Percentiles rank a stretch among this genome's conserved stretches.
Evolutionary conservation across 2,888 invertebrate genomes (phyloP).

Genomic region (Sclerodermus sp.): DNA sequence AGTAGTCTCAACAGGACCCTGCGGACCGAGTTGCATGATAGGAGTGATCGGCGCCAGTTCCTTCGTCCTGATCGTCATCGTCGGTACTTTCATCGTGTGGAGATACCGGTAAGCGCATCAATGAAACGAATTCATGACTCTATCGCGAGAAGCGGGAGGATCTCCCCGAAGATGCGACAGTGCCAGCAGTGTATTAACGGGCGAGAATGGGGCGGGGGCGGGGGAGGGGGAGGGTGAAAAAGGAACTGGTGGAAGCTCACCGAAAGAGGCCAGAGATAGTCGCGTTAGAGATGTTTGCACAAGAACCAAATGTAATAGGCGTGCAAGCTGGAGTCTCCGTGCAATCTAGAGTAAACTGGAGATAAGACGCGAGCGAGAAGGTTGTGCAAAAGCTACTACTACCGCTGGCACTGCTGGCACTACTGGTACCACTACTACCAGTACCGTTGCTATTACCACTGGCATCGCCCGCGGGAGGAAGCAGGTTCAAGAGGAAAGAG

Average conservation of each 20-base stretch:
- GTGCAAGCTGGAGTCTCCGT: slow-evolving; percentile 18
- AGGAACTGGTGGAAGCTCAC: too few relatives aligned
- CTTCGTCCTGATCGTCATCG: slow-evolving; percentile 48
- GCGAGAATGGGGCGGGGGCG: too few relatives aligned
- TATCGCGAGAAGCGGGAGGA: too few relatives aligned
- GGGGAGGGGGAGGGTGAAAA: too few relatives aligned
- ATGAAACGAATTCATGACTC: too few relatives aligned
- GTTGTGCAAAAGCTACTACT: slow-evolving; percentile 5
- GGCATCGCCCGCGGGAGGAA: too few relatives aligned
- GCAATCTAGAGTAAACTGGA: slow-evolving; percentile 4
- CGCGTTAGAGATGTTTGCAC: slow-evolving; percentile 22
- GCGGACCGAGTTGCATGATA: slow-evolving; percentile 59
- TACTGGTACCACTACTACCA: too few relatives aligned
- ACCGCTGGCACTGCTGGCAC: too few relatives aligned
- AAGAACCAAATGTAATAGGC: slow-evolving; percentile 16
- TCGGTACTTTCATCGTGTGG: slow-evolving; percentile 43
- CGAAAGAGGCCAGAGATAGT: neutral
- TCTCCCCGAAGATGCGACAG: too few relatives aligned
- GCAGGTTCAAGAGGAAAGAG: too few relatives aligned
- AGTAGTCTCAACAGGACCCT: slow-evolving; percentile 42
- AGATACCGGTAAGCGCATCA: slow-evolving; percentile 48
- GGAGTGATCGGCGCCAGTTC: slow-evolving; percentile 56
- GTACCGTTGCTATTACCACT: too few relatives aligned
- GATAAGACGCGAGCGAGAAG: slow-evolving; percentile 15
- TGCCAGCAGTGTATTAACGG: too few relatives aligned